phyloP scores from a whole-genome alignment of 2,113 vertebrate species.

The Dromas ardeola region DNA sequence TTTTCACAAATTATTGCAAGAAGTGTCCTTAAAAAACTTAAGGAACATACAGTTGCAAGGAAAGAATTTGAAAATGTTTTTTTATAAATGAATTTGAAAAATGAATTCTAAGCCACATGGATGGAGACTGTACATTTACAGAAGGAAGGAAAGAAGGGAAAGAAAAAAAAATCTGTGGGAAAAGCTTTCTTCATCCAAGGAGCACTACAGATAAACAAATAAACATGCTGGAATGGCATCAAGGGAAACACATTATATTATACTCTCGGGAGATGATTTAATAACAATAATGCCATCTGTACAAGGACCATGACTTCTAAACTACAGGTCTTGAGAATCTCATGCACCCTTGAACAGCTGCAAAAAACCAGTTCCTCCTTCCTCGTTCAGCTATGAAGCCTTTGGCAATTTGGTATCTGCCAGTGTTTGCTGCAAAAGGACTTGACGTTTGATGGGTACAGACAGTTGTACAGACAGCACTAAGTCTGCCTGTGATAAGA shows the following conservation, averaged over 20 bases:
- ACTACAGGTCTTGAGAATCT: neutral
- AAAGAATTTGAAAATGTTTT: neutral
- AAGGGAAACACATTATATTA: neutral
- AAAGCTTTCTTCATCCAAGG: neutral
- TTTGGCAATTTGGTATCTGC: neutral
- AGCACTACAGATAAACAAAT: neutral
- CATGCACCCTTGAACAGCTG: neutral
- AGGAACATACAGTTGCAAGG: neutral
- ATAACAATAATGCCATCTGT: neutral
- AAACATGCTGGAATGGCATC: neutral
- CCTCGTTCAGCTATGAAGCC: neutral
- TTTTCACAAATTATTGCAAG: neutral
- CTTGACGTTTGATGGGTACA: neutral
- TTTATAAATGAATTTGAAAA: neutral
- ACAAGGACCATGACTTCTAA: neutral
- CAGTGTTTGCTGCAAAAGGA: neutral
- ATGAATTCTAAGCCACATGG: neutral
- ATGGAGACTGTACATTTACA: neutral
- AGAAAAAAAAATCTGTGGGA: neutral
- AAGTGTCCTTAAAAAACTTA: neutral
- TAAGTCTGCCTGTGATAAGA: neutral
- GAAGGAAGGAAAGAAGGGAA: neutral
- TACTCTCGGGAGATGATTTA: neutral
- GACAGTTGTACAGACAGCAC: neutral
- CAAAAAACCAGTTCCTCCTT: neutral